A percentile compares a stretch with the other conserved stretches of the same genome.
Evolutionary conservation across 2,797 vertebrate genomes (phyloP).

Genomic region (Peromyscus eremicus): DNA sequence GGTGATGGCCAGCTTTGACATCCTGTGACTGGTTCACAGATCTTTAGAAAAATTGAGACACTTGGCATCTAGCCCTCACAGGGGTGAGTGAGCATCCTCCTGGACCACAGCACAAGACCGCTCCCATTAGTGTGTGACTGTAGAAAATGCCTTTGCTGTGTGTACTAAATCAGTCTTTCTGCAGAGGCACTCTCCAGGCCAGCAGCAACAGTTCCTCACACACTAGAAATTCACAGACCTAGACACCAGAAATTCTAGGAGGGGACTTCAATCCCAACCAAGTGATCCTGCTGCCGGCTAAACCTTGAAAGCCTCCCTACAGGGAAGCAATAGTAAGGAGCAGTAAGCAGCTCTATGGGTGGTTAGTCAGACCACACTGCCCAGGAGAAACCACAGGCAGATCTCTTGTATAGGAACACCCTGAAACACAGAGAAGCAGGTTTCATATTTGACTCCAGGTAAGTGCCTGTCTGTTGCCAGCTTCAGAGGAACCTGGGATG

Average conservation of each 20-base stretch:
- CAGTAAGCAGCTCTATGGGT: neutral
- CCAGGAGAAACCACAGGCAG: neutral
- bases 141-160: neutral
- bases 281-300: neutral
- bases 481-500: neutral
- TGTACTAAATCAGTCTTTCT: neutral
- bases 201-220: neutral
- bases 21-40: neutral
- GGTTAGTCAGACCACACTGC: neutral
- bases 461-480: neutral
- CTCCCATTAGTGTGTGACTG: neutral
- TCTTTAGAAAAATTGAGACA: slow-evolving; percentile 27
- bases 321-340: neutral
- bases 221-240: neutral
- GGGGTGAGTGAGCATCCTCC: neutral
- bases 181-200: neutral
- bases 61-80: neutral
- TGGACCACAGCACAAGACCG: neutral
- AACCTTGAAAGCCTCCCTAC: neutral
- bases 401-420: neutral
- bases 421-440: neutral
- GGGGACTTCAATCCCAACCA: neutral
- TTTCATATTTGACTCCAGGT: neutral
- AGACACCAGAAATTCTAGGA: neutral
- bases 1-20: neutral